Conservation (phyloP, 2,888 invertebrate genomes). For the Stegana nigrithorax region DNA sequence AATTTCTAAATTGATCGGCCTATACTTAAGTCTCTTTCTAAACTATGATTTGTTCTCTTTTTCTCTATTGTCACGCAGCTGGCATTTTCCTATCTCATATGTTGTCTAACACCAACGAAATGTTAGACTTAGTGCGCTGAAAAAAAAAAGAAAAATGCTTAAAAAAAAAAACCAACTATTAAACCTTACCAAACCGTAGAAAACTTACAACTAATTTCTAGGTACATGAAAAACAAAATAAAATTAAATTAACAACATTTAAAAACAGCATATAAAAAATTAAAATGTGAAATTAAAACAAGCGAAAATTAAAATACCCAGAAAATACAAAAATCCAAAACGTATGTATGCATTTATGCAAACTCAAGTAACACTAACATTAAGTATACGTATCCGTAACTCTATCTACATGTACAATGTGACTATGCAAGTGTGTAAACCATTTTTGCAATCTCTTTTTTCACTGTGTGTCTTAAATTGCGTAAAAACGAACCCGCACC, state of each 20-base stretch:
- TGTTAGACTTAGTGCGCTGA: conserved; percentile 44
- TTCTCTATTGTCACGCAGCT: conserved; percentile 51
- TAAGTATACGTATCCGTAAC: not conserved
- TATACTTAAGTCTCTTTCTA: not conserved
- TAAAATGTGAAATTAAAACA: no score
- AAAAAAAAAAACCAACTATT: no score
- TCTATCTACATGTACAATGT: not conserved
- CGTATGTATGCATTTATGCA: conserved; percentile 28
- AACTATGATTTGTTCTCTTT: not conserved
- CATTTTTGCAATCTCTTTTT: no score
- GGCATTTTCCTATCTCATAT: conserved; percentile 59
- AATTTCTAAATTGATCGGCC: no score
- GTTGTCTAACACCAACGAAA: conserved; percentile 61
- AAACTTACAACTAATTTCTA: conserved; percentile 5
- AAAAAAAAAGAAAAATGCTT: conserved; percentile 37
- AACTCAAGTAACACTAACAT: no score
- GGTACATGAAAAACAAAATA: not conserved
- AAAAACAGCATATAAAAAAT: not conserved
- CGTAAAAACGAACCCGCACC: not conserved
- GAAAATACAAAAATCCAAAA: no score
- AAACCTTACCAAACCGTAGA: no score
- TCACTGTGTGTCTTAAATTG: no score
- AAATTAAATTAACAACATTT: not conserved
- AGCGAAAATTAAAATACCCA: conserved; percentile 24
- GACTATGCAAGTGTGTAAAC: not conserved